These are phyloP conservation scores for Lepus europaeus DNA, from an alignment of 2,113 vertebrate species.

Conservation along the genomic window DNA sequence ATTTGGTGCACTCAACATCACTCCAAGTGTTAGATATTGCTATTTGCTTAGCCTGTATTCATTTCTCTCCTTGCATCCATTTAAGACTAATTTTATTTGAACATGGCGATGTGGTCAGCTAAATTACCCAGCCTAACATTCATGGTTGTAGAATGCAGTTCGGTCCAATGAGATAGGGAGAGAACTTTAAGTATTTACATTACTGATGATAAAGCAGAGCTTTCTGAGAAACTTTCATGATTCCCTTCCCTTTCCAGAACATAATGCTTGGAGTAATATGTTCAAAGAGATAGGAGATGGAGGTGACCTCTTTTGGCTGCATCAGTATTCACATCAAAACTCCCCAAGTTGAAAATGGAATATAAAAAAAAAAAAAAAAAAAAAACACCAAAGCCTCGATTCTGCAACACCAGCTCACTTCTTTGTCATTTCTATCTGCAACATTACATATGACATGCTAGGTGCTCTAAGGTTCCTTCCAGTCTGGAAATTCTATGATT, in stretches of 20 bases:
- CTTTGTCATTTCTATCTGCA: not conserved
- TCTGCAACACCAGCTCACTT: slow-evolving; percentile 22
- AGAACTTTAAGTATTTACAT: not conserved
- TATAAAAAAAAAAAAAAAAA: not conserved
- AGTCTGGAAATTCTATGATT: slow-evolving; percentile 17
- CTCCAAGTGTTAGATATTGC: not conserved
- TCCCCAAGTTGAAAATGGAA: slow-evolving; percentile 54
- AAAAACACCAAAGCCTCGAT: slow-evolving; percentile 7
- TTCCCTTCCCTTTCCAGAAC: slow-evolving; percentile 16
- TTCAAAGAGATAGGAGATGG: slow-evolving; percentile 43
- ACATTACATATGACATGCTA: not conserved
- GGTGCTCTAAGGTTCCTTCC: not conserved
- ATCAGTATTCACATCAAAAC: slow-evolving; percentile 46
- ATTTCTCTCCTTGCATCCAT: not conserved
- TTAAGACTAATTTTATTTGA: not conserved
- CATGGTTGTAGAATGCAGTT: not conserved
- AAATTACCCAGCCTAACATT: not conserved
- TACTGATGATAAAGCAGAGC: not conserved
- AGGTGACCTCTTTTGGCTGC: slow-evolving; percentile 33
- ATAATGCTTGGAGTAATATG: not conserved
- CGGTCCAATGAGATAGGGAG: not conserved
- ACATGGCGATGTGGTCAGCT: not conserved
- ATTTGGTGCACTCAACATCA: not conserved
- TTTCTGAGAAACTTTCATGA: not conserved
- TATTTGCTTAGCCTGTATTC: not conserved